Percentiles rank a stretch among this genome's conserved stretches.
phyloP scores from a whole-genome alignment of 2,113 vertebrate genomes.

The Naja naja region DNA sequence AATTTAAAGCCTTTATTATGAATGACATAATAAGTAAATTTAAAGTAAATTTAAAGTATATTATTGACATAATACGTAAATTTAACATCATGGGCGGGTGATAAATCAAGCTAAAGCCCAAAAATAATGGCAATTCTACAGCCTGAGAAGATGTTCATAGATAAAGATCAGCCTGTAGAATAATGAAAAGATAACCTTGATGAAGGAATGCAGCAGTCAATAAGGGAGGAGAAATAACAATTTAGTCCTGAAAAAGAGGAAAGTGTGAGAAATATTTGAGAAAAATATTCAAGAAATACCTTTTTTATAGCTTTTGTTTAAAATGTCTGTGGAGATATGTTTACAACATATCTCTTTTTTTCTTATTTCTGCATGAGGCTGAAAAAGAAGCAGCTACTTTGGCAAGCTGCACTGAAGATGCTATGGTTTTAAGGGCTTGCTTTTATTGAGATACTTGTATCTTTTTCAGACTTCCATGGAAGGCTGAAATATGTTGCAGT shows the following conservation, averaged over 20 bases:
- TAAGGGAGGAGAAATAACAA: neutral
- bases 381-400: neutral
- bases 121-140: too few species aligned
- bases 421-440: neutral
- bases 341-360: neutral
- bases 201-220: neutral
- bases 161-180: neutral
- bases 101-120: too few species aligned
- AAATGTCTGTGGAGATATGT: too few species aligned
- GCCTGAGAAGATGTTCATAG: too few species aligned
- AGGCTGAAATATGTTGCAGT: neutral
- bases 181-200: neutral
- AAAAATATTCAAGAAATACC: neutral
- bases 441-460: neutral
- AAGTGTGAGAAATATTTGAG: neutral
- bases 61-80: too few species aligned
- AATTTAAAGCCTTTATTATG: too few species aligned
- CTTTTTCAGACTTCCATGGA: neutral
- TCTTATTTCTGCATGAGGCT: neutral
- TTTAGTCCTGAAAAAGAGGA: neutral
- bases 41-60: too few species aligned
- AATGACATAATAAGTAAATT: too few species aligned
- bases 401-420: neutral
- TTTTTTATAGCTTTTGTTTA: neutral
- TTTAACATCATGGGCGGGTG: too few species aligned